phyloP scores from a whole-genome alignment of 2,797 vertebrate species.

The Aldrovandia affinis region DNA sequence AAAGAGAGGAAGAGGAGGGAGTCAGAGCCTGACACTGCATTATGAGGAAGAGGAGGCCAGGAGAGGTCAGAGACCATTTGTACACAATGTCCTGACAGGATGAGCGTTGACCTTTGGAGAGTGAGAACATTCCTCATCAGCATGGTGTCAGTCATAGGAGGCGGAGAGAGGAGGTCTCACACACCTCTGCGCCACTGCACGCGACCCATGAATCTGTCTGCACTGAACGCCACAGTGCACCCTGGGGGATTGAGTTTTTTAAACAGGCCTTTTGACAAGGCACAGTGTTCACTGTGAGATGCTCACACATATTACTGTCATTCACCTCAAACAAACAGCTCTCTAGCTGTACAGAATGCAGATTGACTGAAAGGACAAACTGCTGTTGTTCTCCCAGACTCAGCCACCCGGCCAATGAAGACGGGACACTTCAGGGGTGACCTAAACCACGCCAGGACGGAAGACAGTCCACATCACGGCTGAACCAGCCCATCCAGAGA shows the following conservation, averaged over 20 bases:
- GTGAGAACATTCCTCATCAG: background rate
- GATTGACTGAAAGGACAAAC: background rate
- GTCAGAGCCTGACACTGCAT: background rate
- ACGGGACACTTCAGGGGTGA: background rate
- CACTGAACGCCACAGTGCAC: too few relatives aligned
- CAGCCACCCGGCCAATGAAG: background rate
- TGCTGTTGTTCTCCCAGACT: background rate
- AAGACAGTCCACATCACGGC: too few relatives aligned
- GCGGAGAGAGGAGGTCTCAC: background rate
- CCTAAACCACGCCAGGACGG: too few relatives aligned
- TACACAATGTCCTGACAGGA: background rate
- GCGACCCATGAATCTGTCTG: too few relatives aligned
- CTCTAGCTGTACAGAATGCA: background rate
- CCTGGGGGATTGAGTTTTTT: background rate
- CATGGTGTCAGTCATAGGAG: background rate
- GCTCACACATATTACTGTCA: background rate
- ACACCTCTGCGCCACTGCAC: background rate
- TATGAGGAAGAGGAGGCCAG: background rate
- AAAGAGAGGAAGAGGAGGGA: constrained; percentile 19
- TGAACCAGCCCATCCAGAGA: background rate
- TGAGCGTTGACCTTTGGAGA: background rate
- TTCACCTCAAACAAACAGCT: background rate
- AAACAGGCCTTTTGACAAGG: background rate
- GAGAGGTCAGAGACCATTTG: background rate
- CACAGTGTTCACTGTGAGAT: background rate